A percentile compares a stretch with the other conserved stretches of the same genome.
These are phyloP conservation scores for Heliconius ethilla DNA, from an alignment of 2,888 invertebrate species.

Conservation along the genomic window DNA sequence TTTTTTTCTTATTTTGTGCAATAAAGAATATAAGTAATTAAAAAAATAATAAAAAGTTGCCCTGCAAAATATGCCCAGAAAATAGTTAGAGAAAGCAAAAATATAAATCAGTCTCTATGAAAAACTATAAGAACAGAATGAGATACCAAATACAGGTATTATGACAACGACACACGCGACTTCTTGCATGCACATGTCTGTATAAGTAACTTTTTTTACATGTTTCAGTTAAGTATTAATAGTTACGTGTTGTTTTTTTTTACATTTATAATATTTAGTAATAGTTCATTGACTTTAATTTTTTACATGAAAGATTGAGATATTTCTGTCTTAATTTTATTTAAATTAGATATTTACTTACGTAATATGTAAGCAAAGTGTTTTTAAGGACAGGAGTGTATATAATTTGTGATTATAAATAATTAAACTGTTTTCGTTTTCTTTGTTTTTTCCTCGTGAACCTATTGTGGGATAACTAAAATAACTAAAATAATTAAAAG, in stretches of 20 bases:
- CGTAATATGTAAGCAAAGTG: no score
- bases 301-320: neutral
- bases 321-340: neutral
- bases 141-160: slow-evolving; percentile 5
- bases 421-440: no score
- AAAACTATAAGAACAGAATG: neutral
- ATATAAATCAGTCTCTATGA: slow-evolving; percentile 14
- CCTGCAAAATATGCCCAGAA: neutral
- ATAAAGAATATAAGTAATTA: no score
- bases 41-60: neutral
- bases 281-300: slow-evolving; percentile 9
- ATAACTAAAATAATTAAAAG: no score
- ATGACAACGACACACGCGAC: slow-evolving; percentile 20
- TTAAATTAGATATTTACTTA: neutral
- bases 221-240: slow-evolving; percentile 13
- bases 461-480: no score
- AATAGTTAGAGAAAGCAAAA: slow-evolving; percentile 15
- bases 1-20: no score
- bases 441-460: no score
- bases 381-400: neutral
- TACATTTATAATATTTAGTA: slow-evolving; percentile 11
- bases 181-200: neutral
- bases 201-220: neutral
- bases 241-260: slow-evolving; percentile 26
- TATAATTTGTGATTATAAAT: neutral